Conservation (phyloP, 2,888 invertebrate species). For the Apantesis nais region DNA sequence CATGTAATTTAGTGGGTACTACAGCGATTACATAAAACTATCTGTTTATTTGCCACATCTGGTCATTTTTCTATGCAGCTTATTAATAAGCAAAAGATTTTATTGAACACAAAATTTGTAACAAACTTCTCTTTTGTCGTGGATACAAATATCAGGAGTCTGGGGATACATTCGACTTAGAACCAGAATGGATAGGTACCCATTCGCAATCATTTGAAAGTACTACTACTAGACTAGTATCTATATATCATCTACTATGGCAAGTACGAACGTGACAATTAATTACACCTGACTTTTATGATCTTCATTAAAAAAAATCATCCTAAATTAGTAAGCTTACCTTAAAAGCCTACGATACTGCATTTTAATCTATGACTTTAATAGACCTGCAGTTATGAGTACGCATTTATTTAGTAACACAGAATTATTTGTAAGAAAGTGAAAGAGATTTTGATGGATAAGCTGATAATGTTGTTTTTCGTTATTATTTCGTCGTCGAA, state of each 20-base stretch:
- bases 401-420: background rate
- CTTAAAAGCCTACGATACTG: background rate
- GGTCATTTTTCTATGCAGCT: constrained; percentile 48
- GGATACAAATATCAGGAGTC: background rate
- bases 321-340: too few species aligned
- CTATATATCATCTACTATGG: too few species aligned
- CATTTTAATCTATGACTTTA: background rate
- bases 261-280: too few species aligned
- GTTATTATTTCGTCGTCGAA: constrained; percentile 17
- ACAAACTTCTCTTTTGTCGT: background rate
- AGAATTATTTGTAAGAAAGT: background rate
- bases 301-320: too few species aligned
- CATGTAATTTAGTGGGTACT: constrained; percentile 61
- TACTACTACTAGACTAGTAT: too few species aligned
- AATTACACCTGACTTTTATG: too few species aligned
- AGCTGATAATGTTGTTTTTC: constrained; percentile 17
- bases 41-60: constrained; percentile 47
- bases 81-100: constrained; percentile 33
- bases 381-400: background rate
- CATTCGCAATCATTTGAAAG: too few species aligned
- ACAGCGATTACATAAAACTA: constrained; percentile 59
- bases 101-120: constrained; percentile 22
- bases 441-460: constrained; percentile 23
- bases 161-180: background rate
- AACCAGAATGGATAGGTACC: too few species aligned